Evolutionary conservation across 2,797 vertebrate genomes (phyloP).

Genomic region (Enteromius radiatus): DNA sequence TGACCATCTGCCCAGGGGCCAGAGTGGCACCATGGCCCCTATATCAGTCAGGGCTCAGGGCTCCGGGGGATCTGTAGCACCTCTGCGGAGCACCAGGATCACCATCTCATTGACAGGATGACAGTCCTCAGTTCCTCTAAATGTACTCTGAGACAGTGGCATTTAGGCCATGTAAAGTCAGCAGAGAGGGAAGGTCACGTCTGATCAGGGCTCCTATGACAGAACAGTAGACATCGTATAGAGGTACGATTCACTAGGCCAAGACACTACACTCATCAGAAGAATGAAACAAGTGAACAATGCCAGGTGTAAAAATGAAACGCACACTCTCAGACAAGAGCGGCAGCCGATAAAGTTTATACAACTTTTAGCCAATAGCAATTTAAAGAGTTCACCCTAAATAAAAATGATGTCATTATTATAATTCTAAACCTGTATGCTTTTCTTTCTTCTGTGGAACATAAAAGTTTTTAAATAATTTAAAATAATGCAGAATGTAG

Average conservation of each 20-base stretch:
- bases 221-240: conserved; percentile 14
- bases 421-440: neutral
- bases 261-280: conserved; percentile 17
- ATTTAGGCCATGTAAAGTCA: conserved; percentile 28
- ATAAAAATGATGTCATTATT: too few relatives aligned
- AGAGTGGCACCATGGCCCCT: conserved; percentile 52
- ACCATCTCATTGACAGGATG: conserved; percentile 46
- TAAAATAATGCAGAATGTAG: neutral
- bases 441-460: neutral
- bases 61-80: conserved; percentile 45
- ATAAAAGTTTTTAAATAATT: neutral
- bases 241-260: conserved; percentile 6
- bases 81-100: conserved; percentile 49
- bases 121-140: conserved; percentile 40
- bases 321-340: neutral
- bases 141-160: conserved; percentile 22
- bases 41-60: conserved; percentile 42
- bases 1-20: conserved; percentile 66
- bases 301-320: neutral
- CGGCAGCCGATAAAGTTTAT: neutral
- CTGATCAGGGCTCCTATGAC: conserved; percentile 36
- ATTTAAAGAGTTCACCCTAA: neutral
- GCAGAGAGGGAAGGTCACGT: conserved; percentile 32
- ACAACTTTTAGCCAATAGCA: neutral
- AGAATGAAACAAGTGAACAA: conserved; percentile 27